Base-by-base conservation (phyloP, 2,888 invertebrate genomes). In the Blomia tropicalis region DNA sequence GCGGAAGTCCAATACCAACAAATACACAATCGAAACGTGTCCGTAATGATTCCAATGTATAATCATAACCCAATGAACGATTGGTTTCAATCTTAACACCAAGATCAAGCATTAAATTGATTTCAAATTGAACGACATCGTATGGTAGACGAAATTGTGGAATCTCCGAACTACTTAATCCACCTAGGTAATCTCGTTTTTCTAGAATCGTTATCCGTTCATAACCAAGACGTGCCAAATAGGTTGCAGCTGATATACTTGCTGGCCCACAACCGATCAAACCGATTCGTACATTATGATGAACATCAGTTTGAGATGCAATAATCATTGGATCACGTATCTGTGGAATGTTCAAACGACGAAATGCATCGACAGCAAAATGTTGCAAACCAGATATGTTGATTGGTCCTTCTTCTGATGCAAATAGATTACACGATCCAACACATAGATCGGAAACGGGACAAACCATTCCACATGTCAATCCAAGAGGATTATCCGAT, bases 361-460 rank as follows among this genome's bases (percentile, higher is more conserved):
- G 90, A 74, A 96, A 96, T 23, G 86, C 89, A 72, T 98, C 95
- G 1, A 90, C 87, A 58, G 96, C 93, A 75, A 87, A 98, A 71
- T 98, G 96, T 74, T 98, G 98, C 36, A 98, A 78, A 0, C 98
- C 98, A 0, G 96, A 96, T 70, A 98, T 98, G 72, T 98, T 98
- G 70, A 98, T 98, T 0, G 95, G 85, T 0, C 98, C 98, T 73
- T 96, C 95, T 73, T 98, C 98, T 11, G 84, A 82, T 0, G 93
- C 96, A 71, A 88, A 84, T 11, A 98, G 78, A 75, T 98, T 98
- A 75, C 96, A 98, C 0, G 93, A 92, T 0, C 96, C 96, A 0
- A 95, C 95, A 73, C 96, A 98, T 1, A 98, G 81, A 74, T 98
- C 96, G 72, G 92, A 93, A 0, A 95, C 96, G 1, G 96, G 96